phyloP scores from a whole-genome alignment of 2,113 vertebrate species.

The Cyanoliseus patagonus region DNA sequence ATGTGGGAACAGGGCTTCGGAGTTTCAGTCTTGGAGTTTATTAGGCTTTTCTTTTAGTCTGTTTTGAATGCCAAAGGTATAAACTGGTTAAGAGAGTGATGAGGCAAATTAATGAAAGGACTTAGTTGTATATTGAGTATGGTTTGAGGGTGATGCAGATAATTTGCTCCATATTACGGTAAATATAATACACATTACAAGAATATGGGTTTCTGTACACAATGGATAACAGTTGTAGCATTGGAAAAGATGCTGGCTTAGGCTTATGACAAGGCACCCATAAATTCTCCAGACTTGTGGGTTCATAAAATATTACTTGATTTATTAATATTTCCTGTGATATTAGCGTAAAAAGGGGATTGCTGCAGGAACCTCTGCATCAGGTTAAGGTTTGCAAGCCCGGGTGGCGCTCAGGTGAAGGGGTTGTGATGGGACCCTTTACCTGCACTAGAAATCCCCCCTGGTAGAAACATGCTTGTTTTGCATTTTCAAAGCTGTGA shows the following conservation, averaged over 20 bases:
- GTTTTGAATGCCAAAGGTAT: not conserved
- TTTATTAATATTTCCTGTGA: not conserved
- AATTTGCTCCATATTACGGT: not conserved
- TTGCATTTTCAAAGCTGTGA: not conserved
- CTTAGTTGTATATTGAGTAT: fast-evolving
- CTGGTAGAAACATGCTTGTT: fast-evolving
- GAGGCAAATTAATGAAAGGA: not conserved
- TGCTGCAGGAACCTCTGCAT: not conserved
- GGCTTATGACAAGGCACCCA: not conserved
- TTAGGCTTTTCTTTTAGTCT: not conserved
- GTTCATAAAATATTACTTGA: not conserved
- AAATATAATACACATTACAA: not conserved
- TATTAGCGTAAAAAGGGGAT: not conserved
- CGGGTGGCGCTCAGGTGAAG: fast-evolving
- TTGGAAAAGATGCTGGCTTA: not conserved
- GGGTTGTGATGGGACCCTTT: too few relatives aligned
- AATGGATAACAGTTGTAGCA: not conserved
- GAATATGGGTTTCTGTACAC: not conserved
- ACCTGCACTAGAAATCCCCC: not conserved
- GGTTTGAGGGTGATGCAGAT: not conserved
- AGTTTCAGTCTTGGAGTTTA: not conserved
- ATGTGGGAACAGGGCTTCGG: not conserved
- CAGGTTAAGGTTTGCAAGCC: not conserved
- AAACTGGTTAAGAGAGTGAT: not conserved
- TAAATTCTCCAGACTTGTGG: not conserved